Base-by-base conservation (phyloP, 2,113 vertebrate genomes). In the Dipodomys stephensi region DNA sequence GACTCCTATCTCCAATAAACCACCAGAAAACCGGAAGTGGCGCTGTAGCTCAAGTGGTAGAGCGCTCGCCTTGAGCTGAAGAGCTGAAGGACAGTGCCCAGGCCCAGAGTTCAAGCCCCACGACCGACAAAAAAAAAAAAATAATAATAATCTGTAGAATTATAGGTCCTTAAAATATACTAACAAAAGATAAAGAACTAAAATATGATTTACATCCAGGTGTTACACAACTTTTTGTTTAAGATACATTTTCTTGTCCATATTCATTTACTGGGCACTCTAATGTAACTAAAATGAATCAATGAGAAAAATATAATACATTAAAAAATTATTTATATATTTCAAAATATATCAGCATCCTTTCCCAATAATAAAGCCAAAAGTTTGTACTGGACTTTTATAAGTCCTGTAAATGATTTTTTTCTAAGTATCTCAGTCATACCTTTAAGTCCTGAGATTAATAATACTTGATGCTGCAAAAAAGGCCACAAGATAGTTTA, bases 121-220 rank as follows among this genome's bases (percentile, higher is more conserved):
- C n/a, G n/a, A n/a, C n/a, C n/a, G n/a, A n/a, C n/a, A n/a, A n/a
- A n/a, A n/a, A n/a, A n/a, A n/a, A n/a, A n/a, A n/a, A n/a, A n/a
- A n/a, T n/a, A n/a, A n/a, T n/a, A n/a, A n/a, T n/a, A n/a, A n/a
- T n/a, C n/a, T n/a, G n/a, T n/a, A 35, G 2, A 35, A 2, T 35
- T 35, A 35, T 35, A 35, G 35, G 35, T 35, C 35, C 18, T 68
- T 68, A 22, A 39, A 44, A 39, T 20, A 57, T 12, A 57, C 53
- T 73, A 73, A 10, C 72, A 73, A 28, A 73, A 78, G 2, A 74
- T 27, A 79, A 22, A 85, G 27, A 83, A 16, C 67, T 83, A 68
- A 92, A 89, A 49, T 84, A 73, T 57, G 44, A 73, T 67, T 93
- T 92, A 78, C 84, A 86, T 68, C 11, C 23, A 30, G 25, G 25